These are phyloP conservation scores for Pantelozetes paolii DNA, from an alignment of 2,888 invertebrate genomes.

Conservation along the genomic window DNA sequence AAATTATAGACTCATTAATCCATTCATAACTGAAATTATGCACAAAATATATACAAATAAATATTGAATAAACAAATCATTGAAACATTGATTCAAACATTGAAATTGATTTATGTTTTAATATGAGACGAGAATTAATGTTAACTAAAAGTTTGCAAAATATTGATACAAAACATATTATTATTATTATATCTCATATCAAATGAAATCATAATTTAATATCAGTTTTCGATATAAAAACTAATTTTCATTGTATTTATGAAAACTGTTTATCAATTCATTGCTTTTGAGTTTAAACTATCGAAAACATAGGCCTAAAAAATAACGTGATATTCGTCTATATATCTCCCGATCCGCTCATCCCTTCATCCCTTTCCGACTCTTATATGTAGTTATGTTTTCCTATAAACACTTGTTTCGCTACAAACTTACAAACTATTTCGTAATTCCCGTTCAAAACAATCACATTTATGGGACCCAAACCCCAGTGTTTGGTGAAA, in stretches of 20 bases:
- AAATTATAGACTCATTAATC: slow-evolving; percentile 20
- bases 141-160: slow-evolving; percentile 31
- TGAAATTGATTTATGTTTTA: slow-evolving; percentile 17
- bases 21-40: slow-evolving; percentile 23
- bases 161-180: background rate
- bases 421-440: background rate
- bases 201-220: too few species aligned
- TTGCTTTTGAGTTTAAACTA: background rate
- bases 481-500: background rate
- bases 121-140: slow-evolving; percentile 16
- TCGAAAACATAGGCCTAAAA: slow-evolving; percentile 25
- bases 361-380: background rate
- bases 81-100: background rate
- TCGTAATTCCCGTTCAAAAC: background rate
- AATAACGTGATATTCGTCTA: slow-evolving; percentile 9
- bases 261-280: background rate
- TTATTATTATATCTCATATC: background rate
- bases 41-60: slow-evolving; percentile 20
- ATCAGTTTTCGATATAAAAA: slow-evolving; percentile 5
- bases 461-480: background rate
- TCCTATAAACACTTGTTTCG: too few species aligned
- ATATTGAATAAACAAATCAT: slow-evolving; percentile 25
- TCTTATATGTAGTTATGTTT: background rate
- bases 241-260: background rate
- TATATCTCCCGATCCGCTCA: background rate